Base-by-base conservation (phyloP, 2,797 vertebrate genomes). In the Morus bassanus region DNA sequence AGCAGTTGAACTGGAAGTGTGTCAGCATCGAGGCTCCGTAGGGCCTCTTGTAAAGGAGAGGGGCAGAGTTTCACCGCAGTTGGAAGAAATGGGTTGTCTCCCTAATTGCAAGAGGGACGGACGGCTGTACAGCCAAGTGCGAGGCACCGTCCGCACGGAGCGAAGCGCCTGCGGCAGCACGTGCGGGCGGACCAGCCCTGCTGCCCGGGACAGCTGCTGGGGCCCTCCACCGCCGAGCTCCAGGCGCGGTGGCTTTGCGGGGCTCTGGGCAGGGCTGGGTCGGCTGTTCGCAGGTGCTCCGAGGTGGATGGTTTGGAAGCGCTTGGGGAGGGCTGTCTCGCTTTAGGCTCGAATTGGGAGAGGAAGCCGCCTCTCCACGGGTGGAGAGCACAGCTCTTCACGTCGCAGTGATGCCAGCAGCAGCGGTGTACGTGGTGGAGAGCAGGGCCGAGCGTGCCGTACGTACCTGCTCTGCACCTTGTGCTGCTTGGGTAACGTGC, bases 371-470 rank as follows among this genome's bases (percentile, higher is more conserved):
- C 33, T 80, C 60, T 43, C 57, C 27, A 1, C 0, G 0, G 0
- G 4, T 1, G 2, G 3, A 16, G 27, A 41, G 22, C 1, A 0
- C 6, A 27, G 59, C 33, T 67, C 39, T 45, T 76, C 6, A 0
- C 4, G 4, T 24, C 39, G 8, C 3, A 4, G 2, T 23, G 56
- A 5, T 13, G 31, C 41, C n/a, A 8, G 43, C 4, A 4, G 27
- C 18, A 30, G 41, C 3, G 45, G 43, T 10, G 41, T 18, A 3
- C 14, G 5, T 39, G 15, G 16, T 30, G 28, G 61, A 75, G 25
- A 46, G 51, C 46, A 27, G 65, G 54, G 56, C 43, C 0, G 3
- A 39, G 56, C 0, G 1, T 50, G 31, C 85, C 4, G 2, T 9
- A 18, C 0, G 1, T 3, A 5, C 24, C 51, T 27, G 30, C 39